Conservation (phyloP, 2,888 invertebrate species). For the Orthosia incerta region DNA sequence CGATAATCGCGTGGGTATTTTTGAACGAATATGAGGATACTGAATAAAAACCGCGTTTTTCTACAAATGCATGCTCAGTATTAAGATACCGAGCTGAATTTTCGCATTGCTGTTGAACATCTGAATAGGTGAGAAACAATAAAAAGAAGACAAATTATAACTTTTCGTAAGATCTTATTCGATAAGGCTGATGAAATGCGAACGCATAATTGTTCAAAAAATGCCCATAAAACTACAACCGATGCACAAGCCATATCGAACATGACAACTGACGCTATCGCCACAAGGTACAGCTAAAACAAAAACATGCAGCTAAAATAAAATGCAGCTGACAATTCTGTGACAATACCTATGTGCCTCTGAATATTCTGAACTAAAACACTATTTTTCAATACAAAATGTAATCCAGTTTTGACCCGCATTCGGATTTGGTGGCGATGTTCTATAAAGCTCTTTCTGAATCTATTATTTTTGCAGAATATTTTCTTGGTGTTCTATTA, state of each 20-base stretch:
- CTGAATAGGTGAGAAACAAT: too few species aligned
- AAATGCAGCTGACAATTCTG: constrained; percentile 50
- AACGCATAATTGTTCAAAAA: constrained; percentile 33
- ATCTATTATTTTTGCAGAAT: constrained; percentile 6
- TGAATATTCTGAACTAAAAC: constrained; percentile 47
- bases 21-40: too few species aligned
- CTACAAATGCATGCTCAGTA: too few species aligned
- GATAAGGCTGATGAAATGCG: background rate
- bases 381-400: constrained; percentile 34
- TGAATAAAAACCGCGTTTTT: too few species aligned
- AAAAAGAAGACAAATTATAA: too few species aligned
- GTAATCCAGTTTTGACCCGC: constrained; percentile 31
- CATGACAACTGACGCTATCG: constrained; percentile 46
- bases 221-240: background rate
- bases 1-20: too few species aligned
- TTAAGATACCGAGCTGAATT: too few species aligned
- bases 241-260: background rate
- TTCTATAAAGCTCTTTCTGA: constrained; percentile 25
- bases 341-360: constrained; percentile 29
- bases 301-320: constrained; percentile 35
- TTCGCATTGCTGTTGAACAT: too few species aligned
- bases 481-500: background rate
- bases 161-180: too few species aligned
- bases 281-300: constrained; percentile 27
- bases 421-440: background rate